Percentiles rank a stretch among this genome's conserved stretches.
These are phyloP conservation scores for Piprites chloris DNA, from an alignment of 2,113 vertebrate species.

Conservation along the genomic window DNA sequence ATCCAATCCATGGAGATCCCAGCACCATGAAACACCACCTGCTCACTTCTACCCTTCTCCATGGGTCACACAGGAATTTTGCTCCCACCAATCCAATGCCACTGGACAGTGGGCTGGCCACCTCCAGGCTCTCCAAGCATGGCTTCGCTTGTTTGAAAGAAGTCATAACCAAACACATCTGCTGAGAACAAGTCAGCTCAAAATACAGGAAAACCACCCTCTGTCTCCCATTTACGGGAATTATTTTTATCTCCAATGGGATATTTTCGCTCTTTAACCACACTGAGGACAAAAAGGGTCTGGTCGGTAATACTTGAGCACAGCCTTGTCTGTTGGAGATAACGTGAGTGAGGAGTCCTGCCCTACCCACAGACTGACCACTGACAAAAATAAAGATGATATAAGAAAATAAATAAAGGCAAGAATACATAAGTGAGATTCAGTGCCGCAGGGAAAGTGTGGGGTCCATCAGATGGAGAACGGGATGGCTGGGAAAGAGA, in stretches of 20 bases:
- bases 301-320: neutral
- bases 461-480: neutral
- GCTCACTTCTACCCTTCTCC: neutral
- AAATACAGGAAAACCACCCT: neutral
- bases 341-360: fast-evolving
- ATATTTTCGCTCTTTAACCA: neutral
- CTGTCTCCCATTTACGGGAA: neutral
- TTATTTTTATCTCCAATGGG: neutral
- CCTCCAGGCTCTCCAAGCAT: neutral
- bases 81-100: neutral
- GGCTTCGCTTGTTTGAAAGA: neutral
- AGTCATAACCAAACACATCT: neutral
- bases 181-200: neutral
- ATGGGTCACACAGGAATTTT: fast-evolving
- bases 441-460: fast-evolving
- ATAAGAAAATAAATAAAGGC: neutral
- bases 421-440: fast-evolving
- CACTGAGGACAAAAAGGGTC: neutral
- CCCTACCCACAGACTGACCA: neutral
- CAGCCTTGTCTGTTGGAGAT: neutral
- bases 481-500: neutral
- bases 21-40: neutral
- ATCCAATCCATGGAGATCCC: neutral
- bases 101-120: fast-evolving
- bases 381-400: neutral